Evolutionary conservation across 2,888 invertebrate genomes (phyloP), one percentile per base, ranked within the genome.

Genomic region (Heliothis peltigera): DNA sequence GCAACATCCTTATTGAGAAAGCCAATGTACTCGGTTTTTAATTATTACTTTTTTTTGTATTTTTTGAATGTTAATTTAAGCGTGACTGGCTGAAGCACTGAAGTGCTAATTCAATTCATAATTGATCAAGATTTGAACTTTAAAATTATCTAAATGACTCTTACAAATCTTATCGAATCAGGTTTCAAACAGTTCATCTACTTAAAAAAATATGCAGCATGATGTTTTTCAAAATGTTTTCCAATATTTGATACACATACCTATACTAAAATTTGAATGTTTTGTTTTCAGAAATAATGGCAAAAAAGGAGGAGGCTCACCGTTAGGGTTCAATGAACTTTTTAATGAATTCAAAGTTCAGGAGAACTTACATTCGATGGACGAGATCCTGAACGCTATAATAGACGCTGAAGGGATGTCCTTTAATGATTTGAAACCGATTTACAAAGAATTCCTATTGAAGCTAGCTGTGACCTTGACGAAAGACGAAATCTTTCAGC

Each of bases 361-460:
- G 92, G 98, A 98, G 93, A 98, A 98, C 84, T 95, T 98, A 56
- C 97, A 98, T 87, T 98, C 97, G 62, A 96, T 98, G 92, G 98
- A 98, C 87, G 98, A 98, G 84, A 98, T 98, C 82, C 95, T 98
- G 54, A 97, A 97, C 84, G 97, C 97, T 85, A 98, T 98, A 87
- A 98, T 98, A 82, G 98, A 98, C 90, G 97, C 98, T 39, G 98
- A 98, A 89, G 98, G 98, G 66, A 98, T 98, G 98, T 98, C 98
- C 60, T 98, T 98, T 90, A 98, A 98, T 92, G 98, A 98, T 85
- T 95, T 98, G 68, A 98, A 98, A 89, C 98, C 98, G 47, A 97
- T 98, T 71, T 98, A 98, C 88, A 98, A 98, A 89, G 98, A 98
- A 91, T 98, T 98, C 86, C 94, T 98, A 52, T 91, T 98, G 42